These are phyloP conservation scores for Dynastes grantii DNA, from an alignment of 2,888 invertebrate genomes.

Conservation along the genomic window DNA sequence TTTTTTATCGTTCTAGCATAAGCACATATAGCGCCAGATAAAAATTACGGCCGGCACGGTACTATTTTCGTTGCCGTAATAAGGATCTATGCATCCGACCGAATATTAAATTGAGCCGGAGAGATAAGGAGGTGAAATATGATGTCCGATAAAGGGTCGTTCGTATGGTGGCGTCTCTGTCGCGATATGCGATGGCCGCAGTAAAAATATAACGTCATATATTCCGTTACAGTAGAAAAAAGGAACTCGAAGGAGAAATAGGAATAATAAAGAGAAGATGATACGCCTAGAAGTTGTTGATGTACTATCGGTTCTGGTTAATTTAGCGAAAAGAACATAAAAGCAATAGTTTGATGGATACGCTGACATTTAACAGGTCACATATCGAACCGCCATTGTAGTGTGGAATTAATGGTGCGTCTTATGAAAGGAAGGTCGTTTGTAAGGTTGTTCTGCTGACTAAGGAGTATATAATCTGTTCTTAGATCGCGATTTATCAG, in stretches of 20 bases:
- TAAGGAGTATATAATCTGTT: too few species aligned
- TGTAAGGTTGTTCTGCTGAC: neutral
- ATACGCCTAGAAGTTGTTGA: neutral
- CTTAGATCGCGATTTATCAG: too few species aligned
- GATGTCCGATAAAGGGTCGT: constrained; percentile 18
- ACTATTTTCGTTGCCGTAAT: neutral
- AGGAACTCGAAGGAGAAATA: neutral
- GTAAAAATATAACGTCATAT: neutral
- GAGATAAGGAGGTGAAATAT: constrained; percentile 29
- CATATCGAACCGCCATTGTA: neutral
- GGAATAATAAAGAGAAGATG: neutral
- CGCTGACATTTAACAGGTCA: neutral
- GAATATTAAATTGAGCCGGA: constrained; percentile 25
- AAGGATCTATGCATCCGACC: constrained; percentile 10
- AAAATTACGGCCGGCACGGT: constrained; percentile 14
- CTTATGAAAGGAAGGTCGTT: neutral
- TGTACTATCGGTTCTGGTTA: neutral
- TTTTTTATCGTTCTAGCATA: neutral
- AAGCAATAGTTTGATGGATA: neutral
- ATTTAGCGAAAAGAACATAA: neutral
- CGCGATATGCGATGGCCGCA: neutral
- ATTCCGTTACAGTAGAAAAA: neutral
- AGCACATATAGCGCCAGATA: constrained; percentile 3
- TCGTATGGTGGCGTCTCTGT: neutral
- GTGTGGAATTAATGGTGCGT: neutral